Evolutionary conservation across 2,888 invertebrate genomes (phyloP), one percentile per base, ranked within the genome.

Genomic region (Piscicola geometra): DNA sequence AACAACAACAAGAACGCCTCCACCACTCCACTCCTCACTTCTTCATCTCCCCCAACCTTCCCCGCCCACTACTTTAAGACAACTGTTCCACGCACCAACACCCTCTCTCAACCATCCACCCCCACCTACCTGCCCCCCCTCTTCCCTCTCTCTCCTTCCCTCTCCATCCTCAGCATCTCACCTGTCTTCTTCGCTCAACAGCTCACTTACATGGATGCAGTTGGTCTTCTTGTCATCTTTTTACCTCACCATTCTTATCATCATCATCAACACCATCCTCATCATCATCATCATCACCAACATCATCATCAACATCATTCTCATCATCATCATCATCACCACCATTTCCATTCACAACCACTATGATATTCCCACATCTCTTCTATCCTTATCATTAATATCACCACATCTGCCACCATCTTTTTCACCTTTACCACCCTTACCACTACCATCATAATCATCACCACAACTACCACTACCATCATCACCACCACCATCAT

Each of bases 181-280:
- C 28, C 82, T 81, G 77, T 80, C 81, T 50, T 80, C 28, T 82
- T 98, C 87, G 99, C 99, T 80, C 94, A 97, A 86, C 98, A 99
- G 87, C 89, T 99, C 81, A 99, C 98, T 36, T 90, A 93, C 81
- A 94, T 95, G 91, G 98, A 99, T 88, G 93, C 93, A 88, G 91
- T 90, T 85, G 87, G 88, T 85, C 9, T 68, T 3, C 32, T 32
- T 5, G 5, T 69, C 9, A 9, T 69, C 5, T 33, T 69, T 56
- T 71, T 25, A 50, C 9, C 5, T 36, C 41, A 50, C 25, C 41
- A 30, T 71, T 71, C 5, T 71, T 47, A 41, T 36, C 9, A 33
- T 71, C 21, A 35, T 25, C 2, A 66, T 36, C 1, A 32, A 0
- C 18, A 35, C 15, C 25, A 35, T 71, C 3, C 41, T 41, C 2